These are phyloP conservation scores for Paraescarpia echinospica DNA, from an alignment of 1,140 invertebrate genomes.

Conservation along the genomic window DNA sequence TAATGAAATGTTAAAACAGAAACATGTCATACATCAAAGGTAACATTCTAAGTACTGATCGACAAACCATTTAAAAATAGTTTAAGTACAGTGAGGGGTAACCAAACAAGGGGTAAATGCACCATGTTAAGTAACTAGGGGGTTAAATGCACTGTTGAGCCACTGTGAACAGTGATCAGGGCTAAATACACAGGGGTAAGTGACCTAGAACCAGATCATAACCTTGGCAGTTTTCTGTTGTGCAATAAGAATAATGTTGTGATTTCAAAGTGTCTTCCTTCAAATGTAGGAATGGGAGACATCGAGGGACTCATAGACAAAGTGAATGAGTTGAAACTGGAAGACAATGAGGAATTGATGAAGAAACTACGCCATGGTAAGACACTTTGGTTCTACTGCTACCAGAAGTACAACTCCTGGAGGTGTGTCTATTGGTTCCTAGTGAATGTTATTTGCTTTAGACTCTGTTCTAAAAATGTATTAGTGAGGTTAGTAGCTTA, in stretches of 20 bases:
- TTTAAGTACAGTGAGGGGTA: no score
- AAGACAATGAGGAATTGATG: slow-evolving; percentile 98
- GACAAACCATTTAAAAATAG: no score
- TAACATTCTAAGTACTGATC: no score
- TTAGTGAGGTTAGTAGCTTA: no score
- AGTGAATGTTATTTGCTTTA: not conserved
- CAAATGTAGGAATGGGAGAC: slow-evolving; percentile 89
- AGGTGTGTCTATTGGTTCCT: no score
- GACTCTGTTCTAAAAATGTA: no score
- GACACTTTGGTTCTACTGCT: not conserved
- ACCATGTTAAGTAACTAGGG: no score
- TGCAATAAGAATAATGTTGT: not conserved
- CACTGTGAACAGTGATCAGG: not conserved
- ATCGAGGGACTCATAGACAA: slow-evolving; percentile 99
- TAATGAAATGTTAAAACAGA: not conserved
- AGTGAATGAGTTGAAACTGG: slow-evolving; percentile 97
- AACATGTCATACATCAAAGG: not conserved
- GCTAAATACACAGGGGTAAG: not conserved
- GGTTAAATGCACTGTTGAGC: not conserved
- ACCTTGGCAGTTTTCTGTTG: not conserved
- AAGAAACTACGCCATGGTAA: slow-evolving; percentile 96
- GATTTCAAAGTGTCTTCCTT: not conserved
- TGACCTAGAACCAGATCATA: not conserved
- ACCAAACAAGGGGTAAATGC: no score
- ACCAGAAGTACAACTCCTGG: not conserved